These are phyloP conservation scores for Ibycter americanus DNA, from an alignment of 2,797 vertebrate species.

Conservation along the genomic window DNA sequence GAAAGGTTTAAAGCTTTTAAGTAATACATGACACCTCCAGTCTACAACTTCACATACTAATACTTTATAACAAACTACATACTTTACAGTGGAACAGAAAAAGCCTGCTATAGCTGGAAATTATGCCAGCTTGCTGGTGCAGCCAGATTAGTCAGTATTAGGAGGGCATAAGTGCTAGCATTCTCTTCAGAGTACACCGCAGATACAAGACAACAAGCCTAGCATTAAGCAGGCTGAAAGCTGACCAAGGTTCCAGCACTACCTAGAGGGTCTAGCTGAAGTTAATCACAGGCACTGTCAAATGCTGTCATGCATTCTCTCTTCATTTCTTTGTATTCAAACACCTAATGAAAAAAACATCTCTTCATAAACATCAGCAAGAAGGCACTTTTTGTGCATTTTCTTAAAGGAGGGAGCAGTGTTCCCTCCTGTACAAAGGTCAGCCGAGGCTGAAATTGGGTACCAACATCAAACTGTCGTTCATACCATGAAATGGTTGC, in stretches of 20 bases:
- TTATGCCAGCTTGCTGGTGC: neutral
- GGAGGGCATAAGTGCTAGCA: accelerated
- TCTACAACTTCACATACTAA: neutral
- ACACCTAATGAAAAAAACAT: neutral
- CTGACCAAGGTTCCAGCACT: neutral
- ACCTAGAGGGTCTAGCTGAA: neutral
- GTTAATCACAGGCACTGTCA: neutral
- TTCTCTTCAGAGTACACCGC: neutral
- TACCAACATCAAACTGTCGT: neutral
- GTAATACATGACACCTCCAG: neutral
- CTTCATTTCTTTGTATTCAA: neutral
- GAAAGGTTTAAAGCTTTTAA: neutral
- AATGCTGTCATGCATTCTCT: neutral
- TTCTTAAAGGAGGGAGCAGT: neutral
- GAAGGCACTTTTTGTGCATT: accelerated
- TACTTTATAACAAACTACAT: neutral
- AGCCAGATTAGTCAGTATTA: neutral
- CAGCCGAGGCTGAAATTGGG: neutral
- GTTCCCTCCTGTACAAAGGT: neutral
- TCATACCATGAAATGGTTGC: neutral
- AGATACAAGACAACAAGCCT: neutral
- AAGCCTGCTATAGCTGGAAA: neutral
- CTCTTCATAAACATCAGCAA: neutral
- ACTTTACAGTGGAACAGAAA: neutral
- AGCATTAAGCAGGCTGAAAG: neutral